These are phyloP conservation scores for Saguinus imperator DNA, from an alignment of 2,113 vertebrate species.

Conservation along the genomic window DNA sequence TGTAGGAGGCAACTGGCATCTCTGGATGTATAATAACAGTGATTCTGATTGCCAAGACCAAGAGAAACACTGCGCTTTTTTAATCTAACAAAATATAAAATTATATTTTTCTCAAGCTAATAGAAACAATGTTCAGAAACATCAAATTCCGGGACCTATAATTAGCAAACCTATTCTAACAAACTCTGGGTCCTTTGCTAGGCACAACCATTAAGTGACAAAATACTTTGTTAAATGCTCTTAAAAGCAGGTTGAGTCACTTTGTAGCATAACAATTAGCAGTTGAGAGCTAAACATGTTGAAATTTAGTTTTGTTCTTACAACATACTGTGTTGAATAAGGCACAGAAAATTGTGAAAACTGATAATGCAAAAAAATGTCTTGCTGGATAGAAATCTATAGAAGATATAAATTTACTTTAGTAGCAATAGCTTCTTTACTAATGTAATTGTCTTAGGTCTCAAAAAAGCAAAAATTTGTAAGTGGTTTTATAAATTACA, in stretches of 20 bases:
- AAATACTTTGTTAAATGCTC: constrained; percentile 33
- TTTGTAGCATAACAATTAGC: neutral
- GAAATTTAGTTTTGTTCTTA: neutral
- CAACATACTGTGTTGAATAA: neutral
- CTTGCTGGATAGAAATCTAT: neutral
- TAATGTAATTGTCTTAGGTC: constrained; percentile 2
- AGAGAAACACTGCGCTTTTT: neutral
- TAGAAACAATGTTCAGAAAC: constrained; percentile 4
- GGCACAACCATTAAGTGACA: neutral
- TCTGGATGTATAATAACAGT: neutral
- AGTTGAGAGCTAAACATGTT: neutral
- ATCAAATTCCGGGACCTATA: neutral
- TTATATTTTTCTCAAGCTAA: neutral
- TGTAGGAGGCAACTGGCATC: neutral
- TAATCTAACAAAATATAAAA: constrained; percentile 13
- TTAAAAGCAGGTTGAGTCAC: neutral
- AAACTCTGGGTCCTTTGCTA: neutral
- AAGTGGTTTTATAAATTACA: constrained; percentile 9
- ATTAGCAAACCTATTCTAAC: neutral
- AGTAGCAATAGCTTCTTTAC: neutral
- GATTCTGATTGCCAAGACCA: neutral
- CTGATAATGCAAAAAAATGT: neutral
- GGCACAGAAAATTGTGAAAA: constrained; percentile 21
- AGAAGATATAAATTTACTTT: neutral
- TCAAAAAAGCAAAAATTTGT: constrained; percentile 7